Base-by-base conservation (phyloP, 2,888 invertebrate species). In the Drosophila lutescens region DNA sequence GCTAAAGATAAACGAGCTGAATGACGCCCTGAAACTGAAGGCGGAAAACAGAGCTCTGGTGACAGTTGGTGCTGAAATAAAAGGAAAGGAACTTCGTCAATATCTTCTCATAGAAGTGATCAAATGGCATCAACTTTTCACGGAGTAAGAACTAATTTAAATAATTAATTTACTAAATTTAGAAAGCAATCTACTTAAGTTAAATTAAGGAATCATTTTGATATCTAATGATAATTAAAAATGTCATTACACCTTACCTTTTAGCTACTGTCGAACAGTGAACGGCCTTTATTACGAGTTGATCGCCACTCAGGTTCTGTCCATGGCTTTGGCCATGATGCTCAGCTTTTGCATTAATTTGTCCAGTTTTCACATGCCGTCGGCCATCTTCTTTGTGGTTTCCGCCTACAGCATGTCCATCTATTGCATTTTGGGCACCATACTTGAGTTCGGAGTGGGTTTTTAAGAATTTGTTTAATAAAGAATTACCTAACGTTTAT, bases 61-160 rank as follows among this genome's bases (percentile, higher is more conserved):
- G 0, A 0, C 2, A 2, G 63, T 80, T 0, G 76, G 76, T 1
- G 49, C 2, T 0, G 9, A 1, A 1, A 32, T 66, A 8, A 26
- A 9, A 6, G n/a, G 41, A 13, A 63, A 51, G 1, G 17, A 49
- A 2, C 23, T 41, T 4, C 34, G 65, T 0, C 43, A 74, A 2
- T 7, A 7, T 4, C n/a, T 65, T 6, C 53, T 81, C 0, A n/a
- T 81, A 6, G 86, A 86, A 10, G 17, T 78, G 6, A 74, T 74
- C 13, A 78, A 72, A 4, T 82, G 81, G 78, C 81, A 82, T 73
- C 87, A 82, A n/a, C 9, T 58, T 0, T 80, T 86, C 12, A 68
- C 65, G 1, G 49, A 60, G 87, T 86, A 56, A 41, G 62, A 41
- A n/a, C 8, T 30, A 9, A 4, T 4, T 12, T 2, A 41, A 4